phyloP scores from a whole-genome alignment of 2,797 vertebrate genomes.

The Coluber constrictor region DNA sequence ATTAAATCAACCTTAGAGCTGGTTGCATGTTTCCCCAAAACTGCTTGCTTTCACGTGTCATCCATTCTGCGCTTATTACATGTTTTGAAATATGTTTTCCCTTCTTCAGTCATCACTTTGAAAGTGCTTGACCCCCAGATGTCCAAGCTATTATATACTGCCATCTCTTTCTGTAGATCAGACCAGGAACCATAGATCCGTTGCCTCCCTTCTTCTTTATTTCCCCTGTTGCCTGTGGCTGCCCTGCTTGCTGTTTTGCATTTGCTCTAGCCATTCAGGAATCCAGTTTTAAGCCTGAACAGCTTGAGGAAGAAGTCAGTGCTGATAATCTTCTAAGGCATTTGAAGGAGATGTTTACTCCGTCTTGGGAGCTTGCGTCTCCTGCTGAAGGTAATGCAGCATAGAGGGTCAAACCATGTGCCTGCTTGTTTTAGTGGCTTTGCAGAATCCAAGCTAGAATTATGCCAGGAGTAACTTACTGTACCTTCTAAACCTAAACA shows the following conservation, averaged over 20 bases:
- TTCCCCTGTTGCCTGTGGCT: conserved; percentile 27
- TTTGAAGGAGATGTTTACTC: conserved; percentile 79
- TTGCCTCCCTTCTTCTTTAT: conserved; percentile 22
- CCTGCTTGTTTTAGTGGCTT: conserved; percentile 43
- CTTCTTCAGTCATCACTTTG: neutral
- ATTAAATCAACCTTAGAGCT: neutral
- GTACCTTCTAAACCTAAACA: neutral
- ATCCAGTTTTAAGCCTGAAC: conserved; percentile 66
- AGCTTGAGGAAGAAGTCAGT: conserved; percentile 72
- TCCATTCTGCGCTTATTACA: neutral
- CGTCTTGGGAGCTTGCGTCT: conserved; percentile 75
- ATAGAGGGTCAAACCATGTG: conserved; percentile 39
- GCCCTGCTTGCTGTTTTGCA: conserved; percentile 56
- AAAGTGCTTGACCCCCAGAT: conserved; percentile 19
- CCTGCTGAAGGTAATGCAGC: conserved; percentile 75
- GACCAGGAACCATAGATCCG: neutral
- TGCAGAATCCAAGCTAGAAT: conserved; percentile 51
- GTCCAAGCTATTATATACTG: neutral
- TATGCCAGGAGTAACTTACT: conserved; percentile 40
- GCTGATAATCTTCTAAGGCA: conserved; percentile 77
- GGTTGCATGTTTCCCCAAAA: neutral
- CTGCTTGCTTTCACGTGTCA: neutral
- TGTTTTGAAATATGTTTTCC: neutral
- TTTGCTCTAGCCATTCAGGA: conserved; percentile 66
- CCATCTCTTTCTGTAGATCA: neutral